These are phyloP conservation scores for Macquaria ambigua DNA, from an alignment of 2,113 vertebrate species.

Conservation along the genomic window DNA sequence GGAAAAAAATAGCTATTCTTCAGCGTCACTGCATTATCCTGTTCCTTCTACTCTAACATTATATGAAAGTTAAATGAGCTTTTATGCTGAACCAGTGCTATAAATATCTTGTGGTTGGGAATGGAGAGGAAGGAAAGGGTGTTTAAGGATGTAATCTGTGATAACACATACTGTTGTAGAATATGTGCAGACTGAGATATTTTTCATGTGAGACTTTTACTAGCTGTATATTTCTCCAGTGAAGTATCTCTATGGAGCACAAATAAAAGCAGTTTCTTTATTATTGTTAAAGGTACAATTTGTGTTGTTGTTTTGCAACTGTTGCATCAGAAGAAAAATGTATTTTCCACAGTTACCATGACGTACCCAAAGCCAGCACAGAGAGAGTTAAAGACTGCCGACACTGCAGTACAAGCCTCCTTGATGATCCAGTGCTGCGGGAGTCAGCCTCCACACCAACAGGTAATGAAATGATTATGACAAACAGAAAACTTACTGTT, in stretches of 20 bases:
- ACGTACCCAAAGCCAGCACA: constrained; percentile 25
- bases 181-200: neutral
- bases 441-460: constrained; percentile 52
- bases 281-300: neutral
- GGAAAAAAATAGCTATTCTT: neutral
- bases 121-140: constrained; percentile 38
- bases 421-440: constrained; percentile 39
- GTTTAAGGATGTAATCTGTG: constrained; percentile 30
- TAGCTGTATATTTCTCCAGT: neutral
- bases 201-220: neutral
- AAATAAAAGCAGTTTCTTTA: neutral
- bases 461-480: constrained; percentile 64
- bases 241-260: neutral
- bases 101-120: constrained; percentile 33
- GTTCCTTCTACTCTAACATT: neutral
- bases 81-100: neutral
- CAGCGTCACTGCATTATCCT: neutral
- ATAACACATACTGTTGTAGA: constrained; percentile 10
- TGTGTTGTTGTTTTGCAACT: neutral
- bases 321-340: neutral
- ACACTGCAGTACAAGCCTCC: constrained; percentile 42
- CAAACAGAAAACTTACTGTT: neutral
- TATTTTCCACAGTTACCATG: constrained; percentile 51
- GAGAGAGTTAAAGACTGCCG: constrained; percentile 55
- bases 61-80: neutral